Percentiles rank a stretch among this genome's conserved stretches.
Evolutionary conservation across 2,888 invertebrate genomes (phyloP).

Genomic region (Andricus curvator): DNA sequence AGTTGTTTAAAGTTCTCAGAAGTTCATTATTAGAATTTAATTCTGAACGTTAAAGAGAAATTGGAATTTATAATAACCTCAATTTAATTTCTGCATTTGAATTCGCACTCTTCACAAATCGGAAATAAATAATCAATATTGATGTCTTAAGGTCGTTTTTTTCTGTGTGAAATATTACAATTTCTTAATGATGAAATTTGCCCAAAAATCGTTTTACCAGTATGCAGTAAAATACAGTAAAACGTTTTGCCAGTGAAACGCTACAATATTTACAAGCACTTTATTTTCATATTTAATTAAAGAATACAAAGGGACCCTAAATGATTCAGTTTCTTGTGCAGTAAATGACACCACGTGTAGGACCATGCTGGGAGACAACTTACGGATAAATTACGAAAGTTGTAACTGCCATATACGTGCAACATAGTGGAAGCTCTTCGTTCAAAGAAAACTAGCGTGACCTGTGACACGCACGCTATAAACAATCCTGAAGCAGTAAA

Average conservation of each 20-base stretch:
- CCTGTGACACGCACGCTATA: constrained; percentile 74
- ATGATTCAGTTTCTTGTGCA: constrained; percentile 2
- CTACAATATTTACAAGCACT: neutral
- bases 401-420: constrained; percentile 21
- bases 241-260: neutral
- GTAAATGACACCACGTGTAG: neutral
- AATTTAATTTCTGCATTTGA: no score
- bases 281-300: neutral
- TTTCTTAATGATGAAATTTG: no score
- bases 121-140: no score
- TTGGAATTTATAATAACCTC: no score
- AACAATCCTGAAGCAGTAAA: constrained; percentile 72
- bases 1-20: no score
- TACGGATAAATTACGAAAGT: constrained; percentile 30
- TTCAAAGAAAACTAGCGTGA: constrained; percentile 54
- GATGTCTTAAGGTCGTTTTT: no score
- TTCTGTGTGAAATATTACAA: no score
- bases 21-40: no score
- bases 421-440: constrained; percentile 23
- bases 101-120: no score
- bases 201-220: neutral
- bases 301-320: neutral
- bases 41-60: no score
- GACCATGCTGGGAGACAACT: constrained; percentile 7
- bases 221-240: neutral